phyloP scores from a whole-genome alignment of 2,797 vertebrate genomes.

The Ctenopoma multispine region DNA sequence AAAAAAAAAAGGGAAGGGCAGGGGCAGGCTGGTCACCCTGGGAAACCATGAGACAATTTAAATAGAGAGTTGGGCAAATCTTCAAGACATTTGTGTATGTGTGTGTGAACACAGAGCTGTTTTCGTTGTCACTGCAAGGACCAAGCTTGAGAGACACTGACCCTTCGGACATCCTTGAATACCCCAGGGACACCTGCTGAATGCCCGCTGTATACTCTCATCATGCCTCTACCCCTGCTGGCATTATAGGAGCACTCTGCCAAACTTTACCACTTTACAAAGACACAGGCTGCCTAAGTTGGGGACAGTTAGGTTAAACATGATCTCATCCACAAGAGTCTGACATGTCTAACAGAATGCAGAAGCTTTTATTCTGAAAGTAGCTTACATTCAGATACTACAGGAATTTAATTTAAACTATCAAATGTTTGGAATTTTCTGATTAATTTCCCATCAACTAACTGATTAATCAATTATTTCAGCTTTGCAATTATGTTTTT shows the following conservation, averaged over 20 bases:
- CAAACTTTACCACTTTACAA: slow-evolving; percentile 38
- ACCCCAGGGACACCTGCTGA: slow-evolving; percentile 62
- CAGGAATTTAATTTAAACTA: too few species aligned
- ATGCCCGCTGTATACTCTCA: slow-evolving; percentile 52
- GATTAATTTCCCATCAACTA: too few species aligned
- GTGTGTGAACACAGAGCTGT: slow-evolving; percentile 48
- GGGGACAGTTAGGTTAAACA: slow-evolving; percentile 8
- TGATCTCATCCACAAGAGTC: slow-evolving; percentile 24
- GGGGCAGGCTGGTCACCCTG: slow-evolving; percentile 72
- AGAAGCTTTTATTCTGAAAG: too few species aligned
- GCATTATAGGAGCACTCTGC: slow-evolving; percentile 35
- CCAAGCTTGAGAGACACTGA: slow-evolving; percentile 56
- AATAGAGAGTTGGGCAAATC: slow-evolving; percentile 81
- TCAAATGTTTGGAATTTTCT: too few species aligned
- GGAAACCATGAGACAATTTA: slow-evolving; percentile 87
- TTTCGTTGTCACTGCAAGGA: slow-evolving; percentile 43
- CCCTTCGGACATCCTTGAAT: slow-evolving; percentile 49
- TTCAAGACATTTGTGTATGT: slow-evolving; percentile 52
- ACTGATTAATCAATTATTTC: too few species aligned
- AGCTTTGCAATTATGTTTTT: too few species aligned
- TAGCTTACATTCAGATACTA: too few species aligned
- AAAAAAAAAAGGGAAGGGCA: slow-evolving; percentile 8
- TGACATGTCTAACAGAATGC: neutral
- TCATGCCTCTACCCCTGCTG: slow-evolving; percentile 51
- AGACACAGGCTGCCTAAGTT: neutral